Base-by-base conservation (phyloP, 1,140 invertebrate species). In the Drosophila kanapiae region DNA sequence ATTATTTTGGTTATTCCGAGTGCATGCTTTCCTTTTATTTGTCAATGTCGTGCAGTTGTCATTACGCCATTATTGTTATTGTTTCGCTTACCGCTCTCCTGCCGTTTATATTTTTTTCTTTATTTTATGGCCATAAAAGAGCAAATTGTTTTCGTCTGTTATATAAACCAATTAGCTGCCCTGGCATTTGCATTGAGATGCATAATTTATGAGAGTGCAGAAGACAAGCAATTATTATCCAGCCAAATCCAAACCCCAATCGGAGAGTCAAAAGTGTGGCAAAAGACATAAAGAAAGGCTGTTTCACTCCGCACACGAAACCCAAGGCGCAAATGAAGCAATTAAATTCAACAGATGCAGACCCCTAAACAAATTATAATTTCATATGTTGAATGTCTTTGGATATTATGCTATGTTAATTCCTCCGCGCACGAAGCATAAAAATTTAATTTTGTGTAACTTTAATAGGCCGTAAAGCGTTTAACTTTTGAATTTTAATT, bases 121-220 rank as follows among this genome's bases (percentile, higher is more conserved):
- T n/a, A n/a, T n/a, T 68, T 72, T 37, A 42, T 48, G 51, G 35
- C 43, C 69, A 59, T 71, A 56, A 56, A 56, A 56, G 53, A 56
- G 35, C 53, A 67, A 61, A 67, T 57, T 40, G 33, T 38, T 37
- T 37, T 53, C 23, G 53, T 31, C 65, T 42, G 59, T 87, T 87
- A 88, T 83, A 62, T 87, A 87, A 87, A 78, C 84, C 84, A 87
- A 87, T 87, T 87, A 87, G 74, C 51, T 48, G 67, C 48, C 70
- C 42, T 57, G 68, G 56, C 80, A 83, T 86, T 87, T 88, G 80
- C 83, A 87, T 87, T 59, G 51, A 62, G 80, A 87, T 87, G 84
- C 85, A 88, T 87, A 78, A 84, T 87, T 88, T 88, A 87, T 87
- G 76, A 83, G 76, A 83, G 71, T 87, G 80, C 83, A 71, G 78